A percentile compares a stretch with the other conserved stretches of the same genome.
These are phyloP conservation scores for Thaumatotibia leucotreta DNA, from an alignment of 1,140 invertebrate genomes.

Conservation along the genomic window DNA sequence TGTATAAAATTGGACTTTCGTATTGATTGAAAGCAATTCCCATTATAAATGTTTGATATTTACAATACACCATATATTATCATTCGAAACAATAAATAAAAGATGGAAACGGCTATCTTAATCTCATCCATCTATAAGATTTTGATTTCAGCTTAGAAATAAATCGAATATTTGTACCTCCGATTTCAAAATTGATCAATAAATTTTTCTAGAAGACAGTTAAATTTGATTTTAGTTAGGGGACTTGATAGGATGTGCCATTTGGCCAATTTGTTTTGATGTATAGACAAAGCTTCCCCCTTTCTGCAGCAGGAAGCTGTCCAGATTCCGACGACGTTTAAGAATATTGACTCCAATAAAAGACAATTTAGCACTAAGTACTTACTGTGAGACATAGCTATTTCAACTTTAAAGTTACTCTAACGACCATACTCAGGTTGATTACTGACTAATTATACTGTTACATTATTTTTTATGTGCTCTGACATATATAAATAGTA, in stretches of 20 bases:
- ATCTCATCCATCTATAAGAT: too few relatives aligned
- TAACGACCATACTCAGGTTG: not conserved
- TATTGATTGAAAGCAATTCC: too few relatives aligned
- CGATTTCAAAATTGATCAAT: not conserved
- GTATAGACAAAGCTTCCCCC: slow-evolving; percentile 31
- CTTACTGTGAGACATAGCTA: not conserved
- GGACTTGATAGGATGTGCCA: slow-evolving; percentile 45
- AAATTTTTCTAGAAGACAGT: not conserved
- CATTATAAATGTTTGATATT: too few relatives aligned
- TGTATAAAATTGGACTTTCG: too few relatives aligned
- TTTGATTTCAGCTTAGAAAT: too few relatives aligned
- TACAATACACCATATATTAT: too few relatives aligned
- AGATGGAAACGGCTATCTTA: too few relatives aligned
- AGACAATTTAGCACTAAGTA: not conserved
- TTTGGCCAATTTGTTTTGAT: slow-evolving; percentile 53
- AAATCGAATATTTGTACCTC: too few relatives aligned
- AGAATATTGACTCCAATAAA: slow-evolving; percentile 22
- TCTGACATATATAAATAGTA: not conserved
- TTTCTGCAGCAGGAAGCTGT: slow-evolving; percentile 54
- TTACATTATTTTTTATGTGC: not conserved
- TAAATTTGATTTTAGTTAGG: not conserved
- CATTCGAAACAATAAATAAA: too few relatives aligned
- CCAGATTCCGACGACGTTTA: slow-evolving; percentile 24
- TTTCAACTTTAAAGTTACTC: not conserved
- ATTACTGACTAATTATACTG: not conserved